Conservation (phyloP, 2,113 vertebrate genomes). For the Micromys minutus region DNA sequence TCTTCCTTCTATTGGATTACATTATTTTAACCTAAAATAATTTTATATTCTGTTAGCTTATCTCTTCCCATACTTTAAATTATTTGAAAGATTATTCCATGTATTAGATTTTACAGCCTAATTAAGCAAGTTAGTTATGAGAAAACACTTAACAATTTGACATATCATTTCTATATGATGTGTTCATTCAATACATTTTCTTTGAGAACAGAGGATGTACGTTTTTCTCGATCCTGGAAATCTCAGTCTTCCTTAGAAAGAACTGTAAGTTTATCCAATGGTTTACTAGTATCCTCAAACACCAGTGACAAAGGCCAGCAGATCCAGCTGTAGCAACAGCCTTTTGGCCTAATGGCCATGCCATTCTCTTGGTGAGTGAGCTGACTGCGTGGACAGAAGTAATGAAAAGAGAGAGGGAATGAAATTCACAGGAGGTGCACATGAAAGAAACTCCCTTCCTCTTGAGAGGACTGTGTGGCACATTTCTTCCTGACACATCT, state of each 20-base stretch:
- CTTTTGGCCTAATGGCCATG: not conserved
- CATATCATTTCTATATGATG: not conserved
- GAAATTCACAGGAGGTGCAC: not conserved
- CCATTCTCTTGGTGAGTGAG: not conserved
- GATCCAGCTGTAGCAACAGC: not conserved
- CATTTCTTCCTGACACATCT: not conserved
- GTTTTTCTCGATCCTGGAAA: constrained; percentile 19
- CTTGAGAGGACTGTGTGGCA: not conserved
- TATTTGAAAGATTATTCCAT: not conserved
- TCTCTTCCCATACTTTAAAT: constrained; percentile 23
- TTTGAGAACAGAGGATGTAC: not conserved
- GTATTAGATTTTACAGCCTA: constrained; percentile 38
- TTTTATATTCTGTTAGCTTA: constrained; percentile 36
- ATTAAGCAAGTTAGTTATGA: not conserved
- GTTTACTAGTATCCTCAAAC: not conserved
- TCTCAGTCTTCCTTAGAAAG: not conserved
- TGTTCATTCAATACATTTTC: constrained; percentile 15
- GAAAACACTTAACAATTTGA: constrained; percentile 21
- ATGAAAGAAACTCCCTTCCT: not conserved
- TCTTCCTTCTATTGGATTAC: constrained; percentile 11
- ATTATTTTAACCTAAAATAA: constrained; percentile 30
- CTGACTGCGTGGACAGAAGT: not conserved
- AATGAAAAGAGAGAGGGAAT: constrained; percentile 37
- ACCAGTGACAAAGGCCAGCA: not conserved
- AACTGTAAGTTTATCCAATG: not conserved